Base-by-base conservation (phyloP, 2,888 invertebrate genomes). In the Abrostola tripartita region DNA sequence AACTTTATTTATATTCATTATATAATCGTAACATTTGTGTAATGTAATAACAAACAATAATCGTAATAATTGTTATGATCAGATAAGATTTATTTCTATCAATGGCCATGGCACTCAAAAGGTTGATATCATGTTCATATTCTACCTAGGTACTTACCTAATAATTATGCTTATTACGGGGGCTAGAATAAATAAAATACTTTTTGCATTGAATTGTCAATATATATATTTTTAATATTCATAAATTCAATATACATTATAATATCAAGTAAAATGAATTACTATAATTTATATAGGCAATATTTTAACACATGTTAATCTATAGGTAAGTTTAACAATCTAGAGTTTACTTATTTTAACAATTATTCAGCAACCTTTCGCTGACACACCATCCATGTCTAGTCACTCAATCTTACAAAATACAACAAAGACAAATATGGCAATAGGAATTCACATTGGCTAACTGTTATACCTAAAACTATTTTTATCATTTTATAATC, bases 241-340 rank as follows among this genome's bases (percentile, higher is more conserved):
- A 94, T 94, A 94, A 94, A 94, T 94, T 94, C 91, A 94, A 94
- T 94, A 94, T 94, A 94, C 94, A 94, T 94, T 92, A 93, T 94
- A 94, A 94, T 94, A 92, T 94, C 91, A 93, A 94, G 92, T 93
- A 93, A 94, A 93, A 92, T 94, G 92, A 93, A 93, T 93, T 93
- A 92, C 91, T 94, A 93, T 94, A 94, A 92, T 94, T 94, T 93
- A 92, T 93, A 92, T 94, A 93, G 92, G 93, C 94, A 94, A 94
- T 94, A 93, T 94, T 93, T 93, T 94, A 94, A 94, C 94, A 93
- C 93, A 91, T 92, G 87, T 94, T 94, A 94, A 93, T 94, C 93
- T 94, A 94, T 94, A 89, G 88, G 93, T 93, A 93, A 89, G 89
- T 93, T 91, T 94, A 94, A 94, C 94, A 94, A 94, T 92, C 92